Conservation (phyloP, 2,113 vertebrate genomes). For the Grus americana region DNA sequence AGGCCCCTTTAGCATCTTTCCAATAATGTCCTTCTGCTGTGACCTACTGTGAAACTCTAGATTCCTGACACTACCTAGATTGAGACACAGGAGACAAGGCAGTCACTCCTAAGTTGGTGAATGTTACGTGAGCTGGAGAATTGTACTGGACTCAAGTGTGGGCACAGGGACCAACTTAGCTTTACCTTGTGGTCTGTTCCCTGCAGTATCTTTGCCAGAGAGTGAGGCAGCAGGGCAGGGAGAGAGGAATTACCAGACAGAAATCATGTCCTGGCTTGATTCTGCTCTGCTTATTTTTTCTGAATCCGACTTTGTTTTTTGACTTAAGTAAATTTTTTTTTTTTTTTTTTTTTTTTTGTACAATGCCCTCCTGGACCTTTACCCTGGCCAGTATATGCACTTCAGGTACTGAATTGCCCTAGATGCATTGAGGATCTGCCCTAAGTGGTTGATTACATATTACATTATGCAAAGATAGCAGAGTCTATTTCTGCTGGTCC, state of each 20-base stretch:
- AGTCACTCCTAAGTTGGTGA: not conserved
- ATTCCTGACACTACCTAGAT: not conserved
- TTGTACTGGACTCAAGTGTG: not conserved
- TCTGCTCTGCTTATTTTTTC: not conserved
- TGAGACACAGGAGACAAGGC: not conserved
- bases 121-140: not conserved
- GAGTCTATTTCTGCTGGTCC: not conserved
- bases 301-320: not conserved
- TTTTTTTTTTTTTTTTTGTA: not conserved
- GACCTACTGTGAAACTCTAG: not conserved
- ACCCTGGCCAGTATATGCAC: not conserved
- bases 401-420: not conserved
- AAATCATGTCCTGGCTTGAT: not conserved
- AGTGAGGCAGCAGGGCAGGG: not conserved
- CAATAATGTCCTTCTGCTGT: not conserved
- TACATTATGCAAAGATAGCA: not conserved
- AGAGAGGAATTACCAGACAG: not conserved
- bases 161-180: not conserved
- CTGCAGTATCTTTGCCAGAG: not conserved
- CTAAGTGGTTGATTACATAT: not conserved
- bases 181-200: not conserved
- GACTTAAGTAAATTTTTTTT: not conserved
- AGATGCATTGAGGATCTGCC: not conserved
- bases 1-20: not conserved
- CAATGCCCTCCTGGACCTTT: not conserved